phyloP scores from a whole-genome alignment of 1,140 invertebrate species.

The Drosophila asahinai region DNA sequence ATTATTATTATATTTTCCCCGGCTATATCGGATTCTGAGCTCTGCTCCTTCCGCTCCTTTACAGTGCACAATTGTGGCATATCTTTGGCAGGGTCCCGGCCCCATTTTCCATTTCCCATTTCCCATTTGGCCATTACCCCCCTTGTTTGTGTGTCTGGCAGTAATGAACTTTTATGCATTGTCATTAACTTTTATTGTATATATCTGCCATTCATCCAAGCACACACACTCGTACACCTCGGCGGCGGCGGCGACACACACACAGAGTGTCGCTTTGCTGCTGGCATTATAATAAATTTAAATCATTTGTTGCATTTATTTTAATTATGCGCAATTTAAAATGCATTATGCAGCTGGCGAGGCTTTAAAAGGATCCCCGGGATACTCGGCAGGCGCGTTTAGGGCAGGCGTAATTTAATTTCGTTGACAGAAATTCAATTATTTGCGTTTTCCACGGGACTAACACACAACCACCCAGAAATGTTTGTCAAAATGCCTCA shows the following conservation, averaged over 20 bases:
- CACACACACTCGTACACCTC: not conserved
- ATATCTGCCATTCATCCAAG: constrained; percentile 56
- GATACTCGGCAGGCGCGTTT: constrained; percentile 13
- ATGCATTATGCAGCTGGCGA: constrained; percentile 61
- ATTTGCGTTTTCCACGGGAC: constrained; percentile 60
- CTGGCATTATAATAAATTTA: constrained; percentile 81
- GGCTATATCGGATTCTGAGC: constrained; percentile 20
- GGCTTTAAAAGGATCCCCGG: constrained; percentile 36
- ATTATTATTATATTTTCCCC: constrained; percentile 7
- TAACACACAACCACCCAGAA: constrained; percentile 40
- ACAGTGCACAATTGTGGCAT: constrained; percentile 44
- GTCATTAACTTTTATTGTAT: constrained; percentile 82
- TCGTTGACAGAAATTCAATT: constrained; percentile 74
- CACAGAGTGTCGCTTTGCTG: constrained; percentile 30
- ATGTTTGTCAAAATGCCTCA: constrained; percentile 64
- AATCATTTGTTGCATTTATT: constrained; percentile 83
- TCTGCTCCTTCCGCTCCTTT: constrained; percentile 1
- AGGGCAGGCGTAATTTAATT: constrained; percentile 66
- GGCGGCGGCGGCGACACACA: too few relatives aligned
- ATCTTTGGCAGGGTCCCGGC: constrained; percentile 3
- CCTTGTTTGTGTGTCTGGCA: constrained; percentile 56
- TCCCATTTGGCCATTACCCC: constrained; percentile 10
- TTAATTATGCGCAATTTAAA: constrained; percentile 79
- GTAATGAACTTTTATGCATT: constrained; percentile 83
- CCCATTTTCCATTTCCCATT: constrained; percentile 3